These are phyloP conservation scores for Penaeus indicus DNA, from an alignment of 1,140 invertebrate genomes.

Conservation along the genomic window DNA sequence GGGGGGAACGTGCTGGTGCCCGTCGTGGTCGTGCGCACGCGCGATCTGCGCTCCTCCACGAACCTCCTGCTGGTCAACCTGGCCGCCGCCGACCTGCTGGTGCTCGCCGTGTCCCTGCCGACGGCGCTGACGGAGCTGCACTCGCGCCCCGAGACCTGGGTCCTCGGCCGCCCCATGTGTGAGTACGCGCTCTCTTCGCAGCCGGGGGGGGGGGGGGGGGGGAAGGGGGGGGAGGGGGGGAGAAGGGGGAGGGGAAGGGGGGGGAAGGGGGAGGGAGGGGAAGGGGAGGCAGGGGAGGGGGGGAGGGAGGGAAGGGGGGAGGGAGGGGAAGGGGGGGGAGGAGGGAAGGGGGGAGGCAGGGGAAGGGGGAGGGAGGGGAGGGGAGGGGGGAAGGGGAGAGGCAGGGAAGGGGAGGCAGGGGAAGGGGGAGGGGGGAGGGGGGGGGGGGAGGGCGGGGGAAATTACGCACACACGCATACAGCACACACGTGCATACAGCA, in stretches of 20 bases:
- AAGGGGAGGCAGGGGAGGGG: neutral
- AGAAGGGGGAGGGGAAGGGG: neutral
- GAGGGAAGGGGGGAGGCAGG: neutral
- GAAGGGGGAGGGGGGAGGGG: neutral
- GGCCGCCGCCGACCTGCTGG: slow-evolving; percentile 89
- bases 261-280: neutral
- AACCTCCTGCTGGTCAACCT: slow-evolving; percentile 94
- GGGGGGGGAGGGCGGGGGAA: neutral
- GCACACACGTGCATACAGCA: too few relatives aligned
- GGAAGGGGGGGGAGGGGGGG: neutral
- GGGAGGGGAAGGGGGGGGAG: slow-evolving; percentile 6
- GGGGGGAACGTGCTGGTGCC: slow-evolving; percentile 92
- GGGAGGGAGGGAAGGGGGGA: neutral
- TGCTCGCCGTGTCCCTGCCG: slow-evolving; percentile 89
- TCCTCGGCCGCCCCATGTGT: slow-evolving; percentile 91
- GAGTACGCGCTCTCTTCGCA: slow-evolving; percentile 76
- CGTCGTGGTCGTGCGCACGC: slow-evolving; percentile 90
- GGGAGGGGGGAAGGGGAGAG: neutral
- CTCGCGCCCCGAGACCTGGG: slow-evolving; percentile 88
- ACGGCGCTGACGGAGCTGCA: slow-evolving; percentile 91
- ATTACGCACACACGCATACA: too few relatives aligned
- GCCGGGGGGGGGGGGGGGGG: too few relatives aligned
- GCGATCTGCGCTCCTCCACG: slow-evolving; percentile 93
- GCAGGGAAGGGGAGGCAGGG: neutral
- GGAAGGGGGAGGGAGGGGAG: neutral